Evolutionary conservation across 2,888 invertebrate genomes (phyloP).

Genomic region (Incurvaria masculella): DNA sequence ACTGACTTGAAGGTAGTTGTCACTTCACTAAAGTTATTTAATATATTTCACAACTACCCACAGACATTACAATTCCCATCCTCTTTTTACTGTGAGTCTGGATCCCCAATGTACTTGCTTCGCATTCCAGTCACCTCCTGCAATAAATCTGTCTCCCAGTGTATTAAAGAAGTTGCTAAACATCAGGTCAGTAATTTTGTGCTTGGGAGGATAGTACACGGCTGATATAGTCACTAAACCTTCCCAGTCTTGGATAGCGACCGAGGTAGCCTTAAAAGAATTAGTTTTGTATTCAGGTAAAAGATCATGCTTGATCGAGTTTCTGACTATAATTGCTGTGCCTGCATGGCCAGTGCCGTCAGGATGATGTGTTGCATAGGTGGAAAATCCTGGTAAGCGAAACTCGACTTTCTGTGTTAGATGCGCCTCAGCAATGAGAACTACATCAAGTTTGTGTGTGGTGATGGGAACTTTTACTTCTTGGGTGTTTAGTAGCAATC

Average conservation of each 20-base stretch:
- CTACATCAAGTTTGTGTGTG: too few species aligned
- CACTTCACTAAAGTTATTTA: too few species aligned
- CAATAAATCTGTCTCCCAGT: constrained; percentile 12
- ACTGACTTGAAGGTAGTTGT: too few species aligned
- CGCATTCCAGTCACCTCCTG: constrained; percentile 3
- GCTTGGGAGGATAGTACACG: constrained; percentile 11
- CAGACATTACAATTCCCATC: too few species aligned
- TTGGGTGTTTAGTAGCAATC: too few species aligned
- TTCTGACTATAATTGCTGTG: constrained; percentile 15
- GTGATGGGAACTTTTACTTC: too few species aligned
- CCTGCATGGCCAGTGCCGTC: constrained; percentile 17
- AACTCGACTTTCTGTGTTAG: too few species aligned
- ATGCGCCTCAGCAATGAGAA: too few species aligned
- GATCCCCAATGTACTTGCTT: background rate
- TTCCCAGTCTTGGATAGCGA: constrained; percentile 3
- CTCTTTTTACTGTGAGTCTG: too few species aligned
- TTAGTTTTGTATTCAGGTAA: constrained; percentile 8
- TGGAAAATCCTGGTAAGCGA: constrained; percentile 6
- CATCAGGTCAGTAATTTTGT: constrained; percentile 8
- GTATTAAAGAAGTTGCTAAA: constrained; percentile 12
- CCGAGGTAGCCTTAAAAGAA: constrained; percentile 13
- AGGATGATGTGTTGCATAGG: constrained; percentile 12
- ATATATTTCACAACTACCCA: too few species aligned
- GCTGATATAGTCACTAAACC: constrained; percentile 7
- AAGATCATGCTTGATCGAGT: constrained; percentile 13